phyloP scores from a whole-genome alignment of 1,140 invertebrate genomes.

The Cydia strobilella region DNA sequence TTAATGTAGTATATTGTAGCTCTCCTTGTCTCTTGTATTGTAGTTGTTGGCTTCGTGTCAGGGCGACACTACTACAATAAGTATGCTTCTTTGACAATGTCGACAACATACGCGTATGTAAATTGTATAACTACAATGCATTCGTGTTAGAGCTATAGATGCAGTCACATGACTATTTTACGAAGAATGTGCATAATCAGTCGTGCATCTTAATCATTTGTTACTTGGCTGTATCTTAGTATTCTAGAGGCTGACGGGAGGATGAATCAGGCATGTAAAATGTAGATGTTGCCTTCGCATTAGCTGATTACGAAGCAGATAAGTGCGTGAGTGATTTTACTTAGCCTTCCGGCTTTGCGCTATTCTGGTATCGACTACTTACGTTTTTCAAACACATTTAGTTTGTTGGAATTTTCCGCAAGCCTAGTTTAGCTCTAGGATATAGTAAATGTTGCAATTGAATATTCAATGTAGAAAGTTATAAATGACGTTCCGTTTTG shows the following conservation, averaged over 20 bases:
- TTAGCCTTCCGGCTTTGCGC: conserved; percentile 17
- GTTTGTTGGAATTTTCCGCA: not conserved
- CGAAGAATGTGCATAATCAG: conserved; percentile 31
- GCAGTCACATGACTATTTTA: conserved; percentile 21
- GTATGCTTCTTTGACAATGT: conserved; percentile 10
- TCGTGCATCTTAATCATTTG: conserved; percentile 31
- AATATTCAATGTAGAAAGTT: not conserved
- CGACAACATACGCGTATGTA: conserved; percentile 27
- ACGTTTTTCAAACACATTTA: not conserved
- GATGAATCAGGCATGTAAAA: conserved; percentile 31
- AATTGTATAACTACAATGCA: conserved; percentile 8
- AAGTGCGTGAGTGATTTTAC: conserved; percentile 29
- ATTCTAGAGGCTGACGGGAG: conserved; percentile 27
- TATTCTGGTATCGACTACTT: conserved; percentile 6
- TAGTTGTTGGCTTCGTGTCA: conserved; percentile 5
- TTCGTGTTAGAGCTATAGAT: conserved; percentile 24
- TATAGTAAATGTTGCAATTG: not conserved
- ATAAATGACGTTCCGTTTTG: not conserved
- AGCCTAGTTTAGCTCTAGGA: not conserved
- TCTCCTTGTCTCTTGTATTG: not conserved
- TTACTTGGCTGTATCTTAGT: conserved; percentile 19
- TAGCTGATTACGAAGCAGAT: conserved; percentile 28
- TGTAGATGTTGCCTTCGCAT: conserved; percentile 31
- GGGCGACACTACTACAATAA: not conserved
- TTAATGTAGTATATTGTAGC: not conserved